These are phyloP conservation scores for Anguilla anguilla DNA, from an alignment of 2,797 vertebrate genomes.

Conservation along the genomic window DNA sequence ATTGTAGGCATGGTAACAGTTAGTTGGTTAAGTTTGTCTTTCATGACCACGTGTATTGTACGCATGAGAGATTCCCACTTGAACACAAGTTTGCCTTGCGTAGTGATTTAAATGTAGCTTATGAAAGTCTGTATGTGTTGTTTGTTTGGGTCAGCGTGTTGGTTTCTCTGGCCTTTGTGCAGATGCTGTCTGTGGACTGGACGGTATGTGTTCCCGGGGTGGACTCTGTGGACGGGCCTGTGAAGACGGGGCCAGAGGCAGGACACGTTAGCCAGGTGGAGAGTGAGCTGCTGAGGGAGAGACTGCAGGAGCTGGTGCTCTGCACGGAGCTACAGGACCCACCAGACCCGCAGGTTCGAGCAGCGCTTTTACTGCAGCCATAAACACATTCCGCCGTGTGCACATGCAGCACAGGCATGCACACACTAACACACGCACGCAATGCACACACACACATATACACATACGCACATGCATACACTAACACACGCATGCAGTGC, in stretches of 20 bases:
- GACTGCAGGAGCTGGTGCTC: slow-evolving; percentile 66
- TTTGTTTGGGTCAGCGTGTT: background rate
- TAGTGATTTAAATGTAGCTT: background rate
- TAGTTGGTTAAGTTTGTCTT: too few relatives aligned
- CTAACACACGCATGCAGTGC: too few relatives aligned
- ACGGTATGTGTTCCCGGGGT: slow-evolving; percentile 60
- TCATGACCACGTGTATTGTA: too few relatives aligned
- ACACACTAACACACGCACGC: background rate
- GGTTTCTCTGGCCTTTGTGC: background rate
- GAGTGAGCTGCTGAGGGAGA: slow-evolving; percentile 71
- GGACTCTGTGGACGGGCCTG: slow-evolving; percentile 62
- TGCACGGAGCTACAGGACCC: slow-evolving; percentile 42
- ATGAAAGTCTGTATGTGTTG: background rate
- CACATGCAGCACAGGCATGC: background rate
- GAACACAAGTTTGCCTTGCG: background rate
- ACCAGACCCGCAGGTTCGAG: slow-evolving; percentile 16
- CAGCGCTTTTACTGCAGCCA: background rate
- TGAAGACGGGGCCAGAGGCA: slow-evolving; percentile 29
- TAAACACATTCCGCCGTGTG: background rate
- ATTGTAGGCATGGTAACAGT: too few relatives aligned
- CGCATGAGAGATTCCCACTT: background rate
- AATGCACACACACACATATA: too few relatives aligned
- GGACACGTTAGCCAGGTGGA: slow-evolving; percentile 70
- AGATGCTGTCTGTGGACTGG: slow-evolving; percentile 73
- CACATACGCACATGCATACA: too few relatives aligned